Base-by-base conservation (phyloP, 35 echinoderm and acorn worm species). In the Chiridota heheva region DNA sequence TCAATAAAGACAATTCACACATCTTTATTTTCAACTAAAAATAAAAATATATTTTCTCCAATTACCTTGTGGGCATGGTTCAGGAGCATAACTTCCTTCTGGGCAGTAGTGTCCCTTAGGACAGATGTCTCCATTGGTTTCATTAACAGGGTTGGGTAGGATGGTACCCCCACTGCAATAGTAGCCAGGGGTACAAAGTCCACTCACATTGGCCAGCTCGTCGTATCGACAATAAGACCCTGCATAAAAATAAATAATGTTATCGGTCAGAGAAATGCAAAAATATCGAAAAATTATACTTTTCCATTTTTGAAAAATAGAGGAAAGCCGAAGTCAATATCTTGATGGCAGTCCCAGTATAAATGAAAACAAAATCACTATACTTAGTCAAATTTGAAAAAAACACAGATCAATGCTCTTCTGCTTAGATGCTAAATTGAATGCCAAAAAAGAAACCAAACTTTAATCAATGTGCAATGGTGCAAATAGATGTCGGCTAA, bases 131-230 rank as follows among this genome's bases (percentile, higher is more conserved):
- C 94, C 94, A 27, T 90, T 91, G 0, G 85, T 91, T 10, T 91
- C 61, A 32, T 97, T 97, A 28, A 73, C 84, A 40, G 94, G 94
- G 37, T 91, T 97, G 5, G 94, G 67, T 30, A 84, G 34, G 34
- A 91, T 97, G 17, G 94, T 88, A 26, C 94, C 90, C 1, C 94
- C 94, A 42, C 72, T 97, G 73, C 94, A 97, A 76, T 97, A 97
- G 42, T 88, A 89, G 13, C 94, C 94, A 31, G 88, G 84, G 17
- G 65, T 25, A 43, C 94, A 97, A 7, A 29, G 80, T 18, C 94
- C 94, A 70, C 89, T 88, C 0, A 91, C 94, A 17, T 82, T 80
- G 20, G 88, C 78, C 24, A 97, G 64, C 79, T 97, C 94, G 67
- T 97, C 94, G 46, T 64, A 85, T 27, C 59, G 84, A 72, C 94